Evolutionary conservation across 2,797 vertebrate genomes (phyloP), one percentile per base, ranked within the genome.

Genomic region (Phyllotis vaccarum): DNA sequence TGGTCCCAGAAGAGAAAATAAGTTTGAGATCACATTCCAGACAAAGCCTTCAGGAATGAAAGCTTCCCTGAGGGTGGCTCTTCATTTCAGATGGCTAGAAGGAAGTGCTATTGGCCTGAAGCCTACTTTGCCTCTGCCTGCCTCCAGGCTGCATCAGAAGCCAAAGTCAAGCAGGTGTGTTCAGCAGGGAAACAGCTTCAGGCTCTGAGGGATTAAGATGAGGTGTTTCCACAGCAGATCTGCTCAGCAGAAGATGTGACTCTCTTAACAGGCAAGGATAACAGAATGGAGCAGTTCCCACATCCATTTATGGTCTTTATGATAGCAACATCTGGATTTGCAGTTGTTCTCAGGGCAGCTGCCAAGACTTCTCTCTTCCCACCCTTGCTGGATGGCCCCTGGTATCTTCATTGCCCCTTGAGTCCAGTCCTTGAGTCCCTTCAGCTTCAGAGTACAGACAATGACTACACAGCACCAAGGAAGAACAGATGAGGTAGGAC

Each of bases 241-340:
- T 60, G 78, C 74, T 17, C 64, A 14, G 21, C 14, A 17, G 1
- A 27, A 66, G 52, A 52, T 62, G 2, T 11, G 37, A 29, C 58
- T n/a, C 34, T 60, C 60, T 24, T 54, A 22, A 40, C 17, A 2
- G 27, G 43, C 66, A 37, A 64, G 68, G 22, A 70, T 54, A 17
- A 76, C 72, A 60, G 17, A 0, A 43, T 0, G 0, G 0, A 1
- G 37, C 13, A 8, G 21, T 21, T 40, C 19, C 22, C 89, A 12
- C 10, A 5, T 17, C 24, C 29, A 37, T 29, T 22, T 56, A 11
- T 19, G 0, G 19, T 37, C 76, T 88, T 34, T 87, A 21, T 27
- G 5, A 2, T 9, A 34, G 31, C 46, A 87, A 22, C 60, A 43
- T 64, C 64, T 13, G 40, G 22, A 81, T 54, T 40, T 56, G 34